A percentile compares a stretch with the other conserved stretches of the same genome.
Evolutionary conservation across 2,888 invertebrate species (phyloP).

Genomic region (Ochropleura leucogaster): DNA sequence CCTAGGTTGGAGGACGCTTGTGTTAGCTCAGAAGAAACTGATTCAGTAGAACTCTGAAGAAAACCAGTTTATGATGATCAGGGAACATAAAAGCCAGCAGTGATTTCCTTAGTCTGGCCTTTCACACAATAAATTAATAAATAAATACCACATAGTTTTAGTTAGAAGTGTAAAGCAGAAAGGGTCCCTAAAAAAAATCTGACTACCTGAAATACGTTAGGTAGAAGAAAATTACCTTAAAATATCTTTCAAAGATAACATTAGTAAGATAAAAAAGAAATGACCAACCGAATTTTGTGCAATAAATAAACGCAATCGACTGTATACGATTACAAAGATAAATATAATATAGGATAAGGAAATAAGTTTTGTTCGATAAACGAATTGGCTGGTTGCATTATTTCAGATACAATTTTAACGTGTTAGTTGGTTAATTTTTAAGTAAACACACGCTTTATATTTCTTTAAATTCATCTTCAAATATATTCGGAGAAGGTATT

Average conservation of each 20-base stretch:
- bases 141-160: too few relatives aligned
- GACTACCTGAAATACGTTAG: too few relatives aligned
- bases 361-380: constrained; percentile 12
- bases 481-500: neutral
- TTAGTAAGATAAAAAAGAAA: neutral
- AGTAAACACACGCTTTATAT: neutral
- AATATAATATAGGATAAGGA: neutral
- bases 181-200: too few relatives aligned
- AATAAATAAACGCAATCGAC: constrained; percentile 3
- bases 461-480: neutral
- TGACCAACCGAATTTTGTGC: neutral
- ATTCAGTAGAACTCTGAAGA: too few relatives aligned
- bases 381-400: neutral
- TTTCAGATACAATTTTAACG: constrained; percentile 7
- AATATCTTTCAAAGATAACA: neutral
- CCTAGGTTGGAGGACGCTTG: too few relatives aligned
- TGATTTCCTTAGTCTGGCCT: too few relatives aligned
- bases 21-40: too few relatives aligned
- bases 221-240: neutral
- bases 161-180: too few relatives aligned
- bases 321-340: neutral
- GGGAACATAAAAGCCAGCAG: too few relatives aligned
- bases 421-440: neutral
- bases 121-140: too few relatives aligned
- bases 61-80: too few relatives aligned